These are phyloP conservation scores for Meteorus cinctellus DNA, from an alignment of 2,888 invertebrate genomes.

Conservation along the genomic window DNA sequence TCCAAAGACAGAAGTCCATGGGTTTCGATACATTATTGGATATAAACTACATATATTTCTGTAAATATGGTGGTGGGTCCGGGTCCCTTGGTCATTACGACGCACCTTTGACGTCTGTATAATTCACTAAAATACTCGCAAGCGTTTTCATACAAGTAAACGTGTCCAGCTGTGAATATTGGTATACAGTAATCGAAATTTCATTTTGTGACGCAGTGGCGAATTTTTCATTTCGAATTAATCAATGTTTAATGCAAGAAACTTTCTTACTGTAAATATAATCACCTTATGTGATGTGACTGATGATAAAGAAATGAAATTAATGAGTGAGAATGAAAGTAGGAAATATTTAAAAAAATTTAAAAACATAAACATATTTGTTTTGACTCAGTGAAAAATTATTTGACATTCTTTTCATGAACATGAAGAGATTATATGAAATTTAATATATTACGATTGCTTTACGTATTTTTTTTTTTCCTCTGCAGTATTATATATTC, in stretches of 20 bases:
- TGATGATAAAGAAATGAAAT: slow-evolving; percentile 7
- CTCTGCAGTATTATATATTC: background rate
- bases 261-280: slow-evolving; percentile 3
- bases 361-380: background rate
- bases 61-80: background rate
- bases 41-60: background rate
- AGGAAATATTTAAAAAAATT: background rate
- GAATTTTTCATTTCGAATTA: slow-evolving; percentile 23
- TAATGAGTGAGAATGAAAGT: background rate
- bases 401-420: background rate
- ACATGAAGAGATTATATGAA: slow-evolving; percentile 13
- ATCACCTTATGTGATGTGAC: background rate
- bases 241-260: slow-evolving; percentile 17
- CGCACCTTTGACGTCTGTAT: background rate
- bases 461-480: background rate
- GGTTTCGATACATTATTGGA: slow-evolving; percentile 31
- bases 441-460: slow-evolving; percentile 31
- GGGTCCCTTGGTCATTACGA: slow-evolving; percentile 2
- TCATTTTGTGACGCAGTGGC: too few relatives aligned
- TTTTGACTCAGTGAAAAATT: background rate
- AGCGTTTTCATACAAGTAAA: background rate
- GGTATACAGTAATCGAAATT: background rate
- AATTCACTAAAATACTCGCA: slow-evolving; percentile 28
- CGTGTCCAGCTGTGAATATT: background rate
- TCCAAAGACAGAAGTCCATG: slow-evolving; percentile 50